Evolutionary conservation across 2,797 vertebrate species (phyloP).

Genomic region (Mormyrus hasselquistii): DNA sequence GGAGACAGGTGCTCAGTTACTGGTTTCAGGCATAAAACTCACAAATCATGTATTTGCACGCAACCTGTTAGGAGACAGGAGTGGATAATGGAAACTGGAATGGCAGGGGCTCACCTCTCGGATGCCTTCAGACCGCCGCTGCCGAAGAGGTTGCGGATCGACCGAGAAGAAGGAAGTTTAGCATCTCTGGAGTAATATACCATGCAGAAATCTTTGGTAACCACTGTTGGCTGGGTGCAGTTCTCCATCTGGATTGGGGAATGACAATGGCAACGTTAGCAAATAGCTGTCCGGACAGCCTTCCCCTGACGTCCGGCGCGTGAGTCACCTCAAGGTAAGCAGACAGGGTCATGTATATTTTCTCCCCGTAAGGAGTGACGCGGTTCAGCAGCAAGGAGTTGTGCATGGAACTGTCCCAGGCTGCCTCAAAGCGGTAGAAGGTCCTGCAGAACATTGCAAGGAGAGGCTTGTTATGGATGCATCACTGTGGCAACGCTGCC

Average conservation of each 20-base stretch:
- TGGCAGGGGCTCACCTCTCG: slow-evolving; percentile 70
- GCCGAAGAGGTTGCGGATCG: slow-evolving; percentile 89
- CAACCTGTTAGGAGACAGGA: too few species aligned
- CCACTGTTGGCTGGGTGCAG: slow-evolving; percentile 83
- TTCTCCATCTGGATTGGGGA: slow-evolving; percentile 78
- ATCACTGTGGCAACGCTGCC: background rate
- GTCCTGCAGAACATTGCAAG: slow-evolving; percentile 62
- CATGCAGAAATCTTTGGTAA: slow-evolving; percentile 99
- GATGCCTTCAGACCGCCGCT: slow-evolving; percentile 78
- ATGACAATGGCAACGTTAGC: background rate
- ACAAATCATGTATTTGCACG: background rate
- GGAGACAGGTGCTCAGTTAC: background rate
- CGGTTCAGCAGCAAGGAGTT: slow-evolving; percentile 91
- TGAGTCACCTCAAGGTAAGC: slow-evolving; percentile 87
- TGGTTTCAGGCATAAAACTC: background rate
- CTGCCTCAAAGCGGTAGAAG: slow-evolving; percentile 89
- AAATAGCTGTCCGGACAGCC: background rate
- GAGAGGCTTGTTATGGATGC: background rate
- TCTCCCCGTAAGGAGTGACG: slow-evolving; percentile 91
- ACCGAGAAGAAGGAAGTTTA: slow-evolving; percentile 85
- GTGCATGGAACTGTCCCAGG: slow-evolving; percentile 99
- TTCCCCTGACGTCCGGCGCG: background rate
- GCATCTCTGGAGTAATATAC: slow-evolving; percentile 93
- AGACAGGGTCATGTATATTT: slow-evolving; percentile 97
- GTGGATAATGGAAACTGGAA: background rate